phyloP scores from a whole-genome alignment of 53 echinoderm and acorn worm genomes.

The Mesocentrotus franciscanus region DNA sequence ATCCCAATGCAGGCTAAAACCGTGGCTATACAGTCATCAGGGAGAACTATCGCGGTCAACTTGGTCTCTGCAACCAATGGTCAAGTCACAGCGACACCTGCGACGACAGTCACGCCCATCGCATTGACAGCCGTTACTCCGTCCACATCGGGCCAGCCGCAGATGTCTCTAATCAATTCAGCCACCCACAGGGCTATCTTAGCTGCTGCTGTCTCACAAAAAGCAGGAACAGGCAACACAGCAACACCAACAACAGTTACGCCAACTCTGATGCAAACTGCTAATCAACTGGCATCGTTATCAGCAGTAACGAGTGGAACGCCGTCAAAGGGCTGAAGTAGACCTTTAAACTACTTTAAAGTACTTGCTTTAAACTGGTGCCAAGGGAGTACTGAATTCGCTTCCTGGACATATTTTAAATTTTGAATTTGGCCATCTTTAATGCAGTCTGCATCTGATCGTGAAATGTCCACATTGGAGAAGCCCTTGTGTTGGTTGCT shows the following conservation, averaged over 20 bases:
- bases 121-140: slow-evolving; percentile 76
- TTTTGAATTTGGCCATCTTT: not conserved
- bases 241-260: slow-evolving; percentile 14
- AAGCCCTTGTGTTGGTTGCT: not conserved
- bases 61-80: slow-evolving; percentile 75
- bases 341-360: too few relatives aligned
- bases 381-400: not conserved
- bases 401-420: not conserved
- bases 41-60: slow-evolving; percentile 75
- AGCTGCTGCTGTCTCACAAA: slow-evolving; percentile 41
- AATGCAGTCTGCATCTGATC: not conserved
- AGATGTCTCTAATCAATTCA: not conserved
- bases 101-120: slow-evolving; percentile 79
- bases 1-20: slow-evolving; percentile 62
- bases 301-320: slow-evolving; percentile 28
- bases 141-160: slow-evolving; percentile 20
- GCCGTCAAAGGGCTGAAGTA: slow-evolving; percentile 40
- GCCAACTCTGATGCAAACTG: slow-evolving; percentile 43
- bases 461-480: not conserved
- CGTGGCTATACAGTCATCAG: slow-evolving; percentile 57
- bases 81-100: slow-evolving; percentile 53
- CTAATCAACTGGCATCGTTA: slow-evolving; percentile 47
- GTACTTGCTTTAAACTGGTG: not conserved
- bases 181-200: slow-evolving; percentile 33
- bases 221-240: slow-evolving; percentile 40